phyloP scores from a whole-genome alignment of 2,888 invertebrate genomes.

The Synanthedon andrenaeformis region DNA sequence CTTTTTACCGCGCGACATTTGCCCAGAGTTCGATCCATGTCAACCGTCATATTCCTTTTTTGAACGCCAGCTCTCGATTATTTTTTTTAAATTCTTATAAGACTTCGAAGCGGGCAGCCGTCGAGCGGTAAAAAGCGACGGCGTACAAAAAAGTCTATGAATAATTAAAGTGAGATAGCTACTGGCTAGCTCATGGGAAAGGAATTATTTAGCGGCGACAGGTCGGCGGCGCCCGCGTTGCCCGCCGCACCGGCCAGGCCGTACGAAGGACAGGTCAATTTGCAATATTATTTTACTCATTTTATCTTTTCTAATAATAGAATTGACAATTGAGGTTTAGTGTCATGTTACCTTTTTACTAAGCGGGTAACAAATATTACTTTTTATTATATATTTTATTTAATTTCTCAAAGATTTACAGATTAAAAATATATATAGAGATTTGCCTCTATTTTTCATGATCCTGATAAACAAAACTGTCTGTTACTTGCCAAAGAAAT shows the following conservation, averaged over 20 bases:
- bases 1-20: slow-evolving; percentile 71
- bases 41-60: slow-evolving; percentile 70
- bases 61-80: slow-evolving; percentile 59
- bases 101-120: slow-evolving; percentile 49
- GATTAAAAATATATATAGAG: slow-evolving; percentile 11
- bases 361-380: background rate
- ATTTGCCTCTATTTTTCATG: no score
- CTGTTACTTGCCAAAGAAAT: no score
- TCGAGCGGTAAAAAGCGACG: slow-evolving; percentile 62
- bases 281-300: slow-evolving; percentile 51
- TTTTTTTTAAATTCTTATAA: slow-evolving; percentile 65
- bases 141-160: slow-evolving; percentile 67
- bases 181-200: slow-evolving; percentile 69
- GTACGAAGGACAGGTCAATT: slow-evolving; percentile 65
- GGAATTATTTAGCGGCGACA: slow-evolving; percentile 62
- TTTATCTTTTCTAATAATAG: slow-evolving; percentile 33
- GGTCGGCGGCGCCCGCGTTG: slow-evolving; percentile 44
- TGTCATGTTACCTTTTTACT: no score
- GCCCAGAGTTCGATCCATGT: slow-evolving; percentile 72
- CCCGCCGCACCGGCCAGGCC: slow-evolving; percentile 53
- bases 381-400: background rate
- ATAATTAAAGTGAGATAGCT: slow-evolving; percentile 70
- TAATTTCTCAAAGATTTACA: slow-evolving; percentile 5
- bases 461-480: no score
- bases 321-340: background rate